These are phyloP conservation scores for Folsomia manolachei DNA, from an alignment of 2,888 invertebrate genomes.

Conservation along the genomic window DNA sequence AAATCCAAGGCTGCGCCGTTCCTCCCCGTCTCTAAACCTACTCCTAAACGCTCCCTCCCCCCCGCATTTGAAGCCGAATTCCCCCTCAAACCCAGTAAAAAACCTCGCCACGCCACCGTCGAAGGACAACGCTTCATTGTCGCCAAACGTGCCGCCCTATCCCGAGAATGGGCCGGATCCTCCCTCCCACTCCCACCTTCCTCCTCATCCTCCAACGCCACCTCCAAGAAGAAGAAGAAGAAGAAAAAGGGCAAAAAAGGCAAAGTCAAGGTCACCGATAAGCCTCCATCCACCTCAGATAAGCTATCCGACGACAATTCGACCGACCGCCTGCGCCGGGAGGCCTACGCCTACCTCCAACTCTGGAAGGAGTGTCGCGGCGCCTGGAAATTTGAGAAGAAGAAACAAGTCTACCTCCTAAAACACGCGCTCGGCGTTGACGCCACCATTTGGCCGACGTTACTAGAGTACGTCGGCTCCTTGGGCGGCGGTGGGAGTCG, in stretches of 20 bases:
- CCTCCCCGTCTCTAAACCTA: no score
- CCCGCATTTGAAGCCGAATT: neutral
- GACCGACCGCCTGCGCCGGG: conserved; percentile 20
- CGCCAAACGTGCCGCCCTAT: conserved; percentile 5
- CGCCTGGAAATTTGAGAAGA: conserved; percentile 78
- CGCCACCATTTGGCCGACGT: conserved; percentile 56
- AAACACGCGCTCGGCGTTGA: conserved; percentile 56
- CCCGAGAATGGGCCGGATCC: neutral
- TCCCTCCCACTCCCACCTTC: neutral
- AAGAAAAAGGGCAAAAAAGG: conserved; percentile 18
- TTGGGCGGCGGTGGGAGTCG: conserved; percentile 68
- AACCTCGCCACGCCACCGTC: conserved; percentile 25
- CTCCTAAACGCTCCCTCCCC: neutral
- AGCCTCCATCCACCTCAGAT: neutral
- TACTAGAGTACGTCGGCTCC: conserved; percentile 69
- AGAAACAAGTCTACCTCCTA: conserved; percentile 72
- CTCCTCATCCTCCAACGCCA: neutral
- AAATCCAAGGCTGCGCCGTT: no score
- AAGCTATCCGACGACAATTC: neutral
- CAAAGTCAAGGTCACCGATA: conserved; percentile 2
- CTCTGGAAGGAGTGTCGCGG: conserved; percentile 69
- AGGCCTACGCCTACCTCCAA: conserved; percentile 40
- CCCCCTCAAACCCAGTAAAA: neutral
- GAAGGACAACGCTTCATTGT: conserved; percentile 24
- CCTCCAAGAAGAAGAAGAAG: conserved; percentile 3